A percentile compares a stretch with the other conserved stretches of the same genome.
Evolutionary conservation across 2,888 invertebrate genomes (phyloP).

Genomic region (Macaria notata): DNA sequence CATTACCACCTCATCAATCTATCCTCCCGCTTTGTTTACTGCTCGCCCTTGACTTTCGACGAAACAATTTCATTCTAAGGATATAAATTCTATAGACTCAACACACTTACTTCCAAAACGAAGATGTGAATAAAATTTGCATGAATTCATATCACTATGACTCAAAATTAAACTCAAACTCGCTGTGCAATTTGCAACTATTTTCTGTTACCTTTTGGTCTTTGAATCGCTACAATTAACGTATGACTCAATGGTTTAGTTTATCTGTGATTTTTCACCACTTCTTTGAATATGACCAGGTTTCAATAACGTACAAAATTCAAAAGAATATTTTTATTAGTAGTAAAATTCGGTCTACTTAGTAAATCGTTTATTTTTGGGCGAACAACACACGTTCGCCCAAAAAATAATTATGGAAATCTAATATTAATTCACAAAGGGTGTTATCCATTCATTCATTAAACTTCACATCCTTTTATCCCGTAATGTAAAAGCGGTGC

Average conservation of each 20-base stretch:
- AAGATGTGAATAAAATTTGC: neutral
- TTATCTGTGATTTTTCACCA: no score
- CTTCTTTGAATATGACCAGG: no score
- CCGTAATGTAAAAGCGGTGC: constrained; percentile 41
- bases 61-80: constrained; percentile 30
- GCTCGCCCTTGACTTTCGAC: constrained; percentile 40
- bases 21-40: constrained; percentile 40
- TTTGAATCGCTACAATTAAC: no score
- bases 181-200: no score
- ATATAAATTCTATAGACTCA: neutral
- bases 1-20: constrained; percentile 46
- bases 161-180: constrained; percentile 1
- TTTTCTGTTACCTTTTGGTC: no score
- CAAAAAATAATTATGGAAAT: constrained; percentile 11
- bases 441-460: constrained; percentile 36
- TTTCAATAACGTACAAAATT: constrained; percentile 5
- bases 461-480: constrained; percentile 37
- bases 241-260: no score
- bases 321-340: constrained; percentile 12
- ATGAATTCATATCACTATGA: constrained; percentile 17
- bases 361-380: no score
- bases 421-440: constrained; percentile 34
- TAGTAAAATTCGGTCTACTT: constrained; percentile 5
- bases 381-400: neutral
- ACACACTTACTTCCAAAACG: neutral